Percentiles rank a stretch among this genome's conserved stretches.
These are phyloP conservation scores for Turritopsis rubra DNA, from an alignment of 30 jellyfish, hydroid and myxozoan species.

Conservation along the genomic window DNA sequence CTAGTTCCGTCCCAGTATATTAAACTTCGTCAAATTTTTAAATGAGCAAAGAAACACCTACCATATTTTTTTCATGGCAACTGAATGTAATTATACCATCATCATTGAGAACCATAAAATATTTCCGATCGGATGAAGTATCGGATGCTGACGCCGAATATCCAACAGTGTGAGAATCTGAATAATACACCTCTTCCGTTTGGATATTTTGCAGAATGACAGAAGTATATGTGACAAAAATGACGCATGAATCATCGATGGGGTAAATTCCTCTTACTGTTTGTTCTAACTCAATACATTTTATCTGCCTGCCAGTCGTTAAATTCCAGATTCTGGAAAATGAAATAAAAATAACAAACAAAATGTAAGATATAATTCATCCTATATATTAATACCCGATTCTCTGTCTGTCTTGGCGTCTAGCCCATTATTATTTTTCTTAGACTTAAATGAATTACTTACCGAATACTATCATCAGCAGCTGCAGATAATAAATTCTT, in stretches of 20 bases:
- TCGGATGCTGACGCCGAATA: constrained; percentile 42
- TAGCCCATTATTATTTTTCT: too few relatives aligned
- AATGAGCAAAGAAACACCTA: constrained; percentile 17
- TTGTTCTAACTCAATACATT: constrained; percentile 29
- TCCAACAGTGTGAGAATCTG: constrained; percentile 6
- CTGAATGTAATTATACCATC: constrained; percentile 46
- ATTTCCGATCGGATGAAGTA: constrained; percentile 39
- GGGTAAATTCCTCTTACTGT: constrained; percentile 19
- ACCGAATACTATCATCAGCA: constrained; percentile 54
- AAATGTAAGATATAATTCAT: too few relatives aligned
- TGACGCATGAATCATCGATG: constrained; percentile 39
- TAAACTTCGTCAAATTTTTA: too few relatives aligned
- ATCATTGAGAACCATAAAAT: constrained; percentile 41
- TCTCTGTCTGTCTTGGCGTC: too few relatives aligned
- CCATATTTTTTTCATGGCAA: constrained; percentile 39
- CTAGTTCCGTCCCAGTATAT: too few relatives aligned
- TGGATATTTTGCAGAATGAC: constrained; percentile 41
- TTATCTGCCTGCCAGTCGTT: constrained; percentile 43
- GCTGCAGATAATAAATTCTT: constrained; percentile 42
- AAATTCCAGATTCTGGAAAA: constrained; percentile 65
- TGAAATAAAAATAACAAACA: background rate
- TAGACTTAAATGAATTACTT: background rate
- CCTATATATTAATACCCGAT: too few relatives aligned
- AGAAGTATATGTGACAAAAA: constrained; percentile 33
- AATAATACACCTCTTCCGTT: constrained; percentile 51